Evolutionary conservation across 2,888 invertebrate species (phyloP), one percentile per base, ranked within the genome.

Genomic region (Pollenia labialis): DNA sequence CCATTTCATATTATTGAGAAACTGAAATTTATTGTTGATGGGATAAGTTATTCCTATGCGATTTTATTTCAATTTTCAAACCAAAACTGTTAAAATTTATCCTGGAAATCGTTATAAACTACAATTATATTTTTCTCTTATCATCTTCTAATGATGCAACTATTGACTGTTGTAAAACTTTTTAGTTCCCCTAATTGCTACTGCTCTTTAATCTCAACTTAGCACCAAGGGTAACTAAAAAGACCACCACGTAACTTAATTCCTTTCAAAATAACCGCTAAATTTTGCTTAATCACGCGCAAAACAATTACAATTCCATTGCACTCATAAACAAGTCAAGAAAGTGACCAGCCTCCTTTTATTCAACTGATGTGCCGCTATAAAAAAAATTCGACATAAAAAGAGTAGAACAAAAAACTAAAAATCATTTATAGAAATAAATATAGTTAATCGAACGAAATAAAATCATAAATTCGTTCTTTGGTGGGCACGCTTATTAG

Each of bases 401-500:
- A 14, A 18, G 12, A 9, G 6, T 6, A 60, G 46, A 52, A 69
- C 8, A 12, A 76, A 75, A 58, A 76, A 74, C 71, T 66, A 54
- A 74, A 72, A 81, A 69, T 81, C 69, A 69, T 79, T 75, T 69
- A 40, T 7, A 56, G 11, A 32, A 46, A 44, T 71, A 32, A 16
- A 7, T 32, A 71, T 4, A 32, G 32, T 6, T 4, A 0, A 32
- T 32, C 32, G 32, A 32, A 71, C 12, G 56, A 80, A 85, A 64
- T 76, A 75, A 77, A 81, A 77, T 50, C 74, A 77, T 81, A 80
- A 81, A 85, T 69, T 88, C 56, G 18, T 64, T 72, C 52, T 58
- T 66, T 83, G 88, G 77, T 89, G 88, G 89, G 90, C 91, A 91
- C 91, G 91, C 91, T 92, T 92, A 90, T 92, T 91, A 90, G 88